Conservation (phyloP, 1,140 invertebrate genomes). For the Panagrolaimus sp. region DNA sequence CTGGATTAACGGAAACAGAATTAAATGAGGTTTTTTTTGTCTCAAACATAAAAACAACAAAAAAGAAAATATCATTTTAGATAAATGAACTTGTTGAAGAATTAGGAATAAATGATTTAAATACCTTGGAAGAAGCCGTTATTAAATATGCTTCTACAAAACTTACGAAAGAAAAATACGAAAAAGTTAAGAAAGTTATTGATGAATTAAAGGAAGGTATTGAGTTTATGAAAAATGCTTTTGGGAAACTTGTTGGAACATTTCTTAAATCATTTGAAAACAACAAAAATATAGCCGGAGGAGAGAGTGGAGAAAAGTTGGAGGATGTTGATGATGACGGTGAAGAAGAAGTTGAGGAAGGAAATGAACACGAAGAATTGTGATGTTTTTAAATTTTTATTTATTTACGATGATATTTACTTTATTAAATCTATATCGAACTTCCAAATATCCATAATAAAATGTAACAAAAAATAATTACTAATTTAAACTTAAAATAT, state of each 20-base stretch:
- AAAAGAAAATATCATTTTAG: not conserved
- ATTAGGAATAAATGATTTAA: not conserved
- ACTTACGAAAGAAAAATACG: not conserved
- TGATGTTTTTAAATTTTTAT: not conserved
- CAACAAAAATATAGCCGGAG: too few relatives aligned
- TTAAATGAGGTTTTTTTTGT: too few relatives aligned
- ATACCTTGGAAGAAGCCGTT: not conserved
- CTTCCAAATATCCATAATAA: not conserved
- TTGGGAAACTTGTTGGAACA: not conserved
- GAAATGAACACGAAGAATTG: not conserved
- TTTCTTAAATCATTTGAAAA: too few relatives aligned
- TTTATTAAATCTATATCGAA: not conserved
- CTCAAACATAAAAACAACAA: too few relatives aligned
- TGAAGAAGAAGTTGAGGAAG: too few relatives aligned
- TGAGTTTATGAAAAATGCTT: not conserved
- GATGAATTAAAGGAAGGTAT: slow-evolving; percentile 8
- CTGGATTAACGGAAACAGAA: too few relatives aligned
- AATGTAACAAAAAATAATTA: too few relatives aligned
- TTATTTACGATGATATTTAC: not conserved
- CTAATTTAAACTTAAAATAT: not conserved
- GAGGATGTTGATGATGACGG: too few relatives aligned
- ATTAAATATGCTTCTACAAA: not conserved
- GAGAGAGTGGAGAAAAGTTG: too few relatives aligned
- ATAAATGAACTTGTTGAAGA: slow-evolving; percentile 3
- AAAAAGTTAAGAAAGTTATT: slow-evolving; percentile 12